Evolutionary conservation across 2,888 invertebrate genomes (phyloP), one percentile per base, ranked within the genome.

Genomic region (Thysanoteuthis rhombus): DNA sequence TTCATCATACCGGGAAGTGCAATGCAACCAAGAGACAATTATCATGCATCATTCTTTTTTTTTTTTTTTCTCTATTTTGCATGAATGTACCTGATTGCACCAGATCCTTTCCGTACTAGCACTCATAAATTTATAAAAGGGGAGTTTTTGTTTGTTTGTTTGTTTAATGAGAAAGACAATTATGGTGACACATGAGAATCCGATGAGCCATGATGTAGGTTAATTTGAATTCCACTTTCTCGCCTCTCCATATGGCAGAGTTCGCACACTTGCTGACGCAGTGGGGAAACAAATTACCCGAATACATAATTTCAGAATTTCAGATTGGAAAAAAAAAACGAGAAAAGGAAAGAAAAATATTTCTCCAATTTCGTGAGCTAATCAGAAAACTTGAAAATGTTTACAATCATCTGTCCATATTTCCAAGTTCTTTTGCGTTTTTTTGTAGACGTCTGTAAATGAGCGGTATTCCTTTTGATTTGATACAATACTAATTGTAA

Each of bases 191-290:
- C 36, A 19, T 75, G 36, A 75, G 36, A 75, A 75, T 10, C 75
- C 75, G 75, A 36, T 36, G 4, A 75, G 75, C 19, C n/a, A 75
- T 75, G 16, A 75, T 75, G 36, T 75, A 75, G 75, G 75, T 75
- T 75, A 75, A 75, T 75, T 75, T 75, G 75, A 75, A 75, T 75
- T 75, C 75, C 75, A 75, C 75, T 75, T 75, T 75, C 75, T 75
- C 12, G 75, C 75, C 75, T 75, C 75, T 75, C 75, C 75, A 36
- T 75, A 75, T 75, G 75, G 36, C 75, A 19, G 12, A 16, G 2
- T 75, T 75, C n/a, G 75, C 75, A 75, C 52, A 52, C 52, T 52
- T 52, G 25, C 52, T 22, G 4, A 52, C 52, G 25, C 75, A 75
- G 75, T 75, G 75, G 75, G 36, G n/a, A 12, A 75, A 36, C n/a